A percentile compares a stretch with the other conserved stretches of the same genome.
Evolutionary conservation across 2,888 invertebrate species (phyloP).

Genomic region (Pristionchus fissidentatus): DNA sequence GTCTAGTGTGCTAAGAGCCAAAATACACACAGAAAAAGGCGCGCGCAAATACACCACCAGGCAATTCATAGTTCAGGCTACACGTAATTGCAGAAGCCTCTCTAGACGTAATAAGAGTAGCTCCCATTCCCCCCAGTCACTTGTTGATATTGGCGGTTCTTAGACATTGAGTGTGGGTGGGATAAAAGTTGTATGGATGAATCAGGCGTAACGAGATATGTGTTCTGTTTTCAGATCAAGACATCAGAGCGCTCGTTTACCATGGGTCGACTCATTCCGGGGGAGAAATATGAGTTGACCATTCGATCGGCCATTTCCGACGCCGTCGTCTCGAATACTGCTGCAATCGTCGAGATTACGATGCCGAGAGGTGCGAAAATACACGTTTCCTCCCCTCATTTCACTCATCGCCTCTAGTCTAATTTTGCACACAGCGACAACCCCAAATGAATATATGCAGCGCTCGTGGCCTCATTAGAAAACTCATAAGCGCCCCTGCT

Average conservation of each 20-base stretch:
- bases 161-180: too few species aligned
- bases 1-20: too few species aligned
- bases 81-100: not conserved
- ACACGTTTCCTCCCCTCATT: not conserved
- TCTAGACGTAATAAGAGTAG: too few species aligned
- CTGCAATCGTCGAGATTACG: conserved; percentile 73
- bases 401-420: not conserved
- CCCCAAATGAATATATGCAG: too few species aligned
- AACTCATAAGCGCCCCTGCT: conserved; percentile 34
- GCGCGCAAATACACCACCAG: not conserved
- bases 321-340: conserved; percentile 64
- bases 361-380: conserved; percentile 67
- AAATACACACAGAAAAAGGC: too few species aligned
- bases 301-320: conserved; percentile 65
- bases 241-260: conserved; percentile 69
- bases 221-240: conserved; percentile 65
- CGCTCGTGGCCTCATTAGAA: conserved; percentile 10
- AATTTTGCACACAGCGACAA: conserved; percentile 17
- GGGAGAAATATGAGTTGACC: conserved; percentile 73
- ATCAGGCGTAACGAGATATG: not conserved
- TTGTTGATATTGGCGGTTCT: too few species aligned
- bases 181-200: too few species aligned
- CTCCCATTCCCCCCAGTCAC: too few species aligned
- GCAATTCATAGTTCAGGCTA: conserved; percentile 36
- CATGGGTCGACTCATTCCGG: conserved; percentile 69